phyloP scores from a whole-genome alignment of 2,113 vertebrate genomes.

The Butastur rufipennis region DNA sequence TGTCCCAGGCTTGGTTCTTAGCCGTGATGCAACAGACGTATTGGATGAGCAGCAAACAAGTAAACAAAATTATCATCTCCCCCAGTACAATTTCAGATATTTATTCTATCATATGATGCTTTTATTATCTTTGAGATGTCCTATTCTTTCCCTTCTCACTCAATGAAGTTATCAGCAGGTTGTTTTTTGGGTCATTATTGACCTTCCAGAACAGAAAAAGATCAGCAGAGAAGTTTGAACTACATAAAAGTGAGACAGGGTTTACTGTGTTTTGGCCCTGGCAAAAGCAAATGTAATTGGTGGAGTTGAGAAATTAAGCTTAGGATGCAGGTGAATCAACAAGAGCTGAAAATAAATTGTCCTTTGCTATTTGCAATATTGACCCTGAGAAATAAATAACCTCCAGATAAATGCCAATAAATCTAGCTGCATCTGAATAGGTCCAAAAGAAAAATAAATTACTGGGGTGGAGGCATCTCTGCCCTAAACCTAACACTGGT shows the following conservation, averaged over 20 bases:
- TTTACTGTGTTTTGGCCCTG: background rate
- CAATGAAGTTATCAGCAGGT: background rate
- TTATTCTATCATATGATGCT: background rate
- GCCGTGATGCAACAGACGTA: background rate
- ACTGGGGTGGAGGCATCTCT: background rate
- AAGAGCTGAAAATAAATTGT: background rate
- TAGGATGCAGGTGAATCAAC: background rate
- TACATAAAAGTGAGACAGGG: background rate
- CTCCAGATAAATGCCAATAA: background rate
- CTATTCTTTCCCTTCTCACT: background rate
- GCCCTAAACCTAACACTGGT: background rate
- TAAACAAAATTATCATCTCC: background rate
- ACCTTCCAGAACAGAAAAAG: background rate
- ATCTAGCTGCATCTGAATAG: background rate
- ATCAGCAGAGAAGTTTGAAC: background rate
- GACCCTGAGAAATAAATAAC: conserved; percentile 31
- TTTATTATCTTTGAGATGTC: background rate
- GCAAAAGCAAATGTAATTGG: background rate
- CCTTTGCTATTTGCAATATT: conserved; percentile 17
- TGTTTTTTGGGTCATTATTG: background rate
- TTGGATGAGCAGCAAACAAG: background rate
- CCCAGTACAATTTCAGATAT: background rate
- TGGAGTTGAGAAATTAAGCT: background rate
- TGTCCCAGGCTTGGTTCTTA: background rate
- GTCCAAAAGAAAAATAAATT: background rate